Evolutionary conservation across 2,797 vertebrate genomes (phyloP).

Genomic region (Enteromius fasciolatus): DNA sequence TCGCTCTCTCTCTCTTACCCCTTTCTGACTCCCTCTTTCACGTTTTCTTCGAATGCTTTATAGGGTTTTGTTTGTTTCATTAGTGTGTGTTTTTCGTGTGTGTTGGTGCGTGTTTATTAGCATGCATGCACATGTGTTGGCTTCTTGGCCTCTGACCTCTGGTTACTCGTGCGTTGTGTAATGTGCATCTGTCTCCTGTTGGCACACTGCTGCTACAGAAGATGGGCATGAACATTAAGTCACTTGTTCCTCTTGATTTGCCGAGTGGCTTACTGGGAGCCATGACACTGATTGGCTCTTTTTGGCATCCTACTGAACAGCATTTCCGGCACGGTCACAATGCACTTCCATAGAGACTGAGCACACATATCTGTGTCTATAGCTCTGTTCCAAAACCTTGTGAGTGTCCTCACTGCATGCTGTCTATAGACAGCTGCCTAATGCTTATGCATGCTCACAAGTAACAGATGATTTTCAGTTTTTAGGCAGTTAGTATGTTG

Average conservation of each 20-base stretch:
- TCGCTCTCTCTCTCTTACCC: neutral
- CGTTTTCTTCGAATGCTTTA: neutral
- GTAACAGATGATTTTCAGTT: neutral
- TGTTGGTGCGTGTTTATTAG: neutral
- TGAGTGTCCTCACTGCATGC: neutral
- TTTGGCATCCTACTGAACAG: conserved; percentile 37
- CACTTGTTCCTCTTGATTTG: conserved; percentile 37
- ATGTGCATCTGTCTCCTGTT: conserved; percentile 40
- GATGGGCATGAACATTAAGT: conserved; percentile 39
- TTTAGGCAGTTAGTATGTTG: neutral
- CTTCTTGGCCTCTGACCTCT: conserved; percentile 23
- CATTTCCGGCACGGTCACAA: conserved; percentile 5
- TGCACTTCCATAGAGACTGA: neutral
- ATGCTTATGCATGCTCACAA: neutral
- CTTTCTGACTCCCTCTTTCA: conserved; percentile 10
- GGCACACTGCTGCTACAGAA: conserved; percentile 13
- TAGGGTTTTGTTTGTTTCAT: neutral
- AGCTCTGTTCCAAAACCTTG: neutral
- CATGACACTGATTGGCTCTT: conserved; percentile 37
- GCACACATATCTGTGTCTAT: neutral
- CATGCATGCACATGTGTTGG: conserved; percentile 32
- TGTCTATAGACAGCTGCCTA: conserved; percentile 2
- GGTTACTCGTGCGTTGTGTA: conserved; percentile 21
- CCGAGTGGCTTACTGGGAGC: conserved; percentile 21
- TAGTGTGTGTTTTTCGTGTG: neutral